Evolutionary conservation across 2,888 invertebrate genomes (phyloP).

Genomic region (Tuberolachnus salignus): DNA sequence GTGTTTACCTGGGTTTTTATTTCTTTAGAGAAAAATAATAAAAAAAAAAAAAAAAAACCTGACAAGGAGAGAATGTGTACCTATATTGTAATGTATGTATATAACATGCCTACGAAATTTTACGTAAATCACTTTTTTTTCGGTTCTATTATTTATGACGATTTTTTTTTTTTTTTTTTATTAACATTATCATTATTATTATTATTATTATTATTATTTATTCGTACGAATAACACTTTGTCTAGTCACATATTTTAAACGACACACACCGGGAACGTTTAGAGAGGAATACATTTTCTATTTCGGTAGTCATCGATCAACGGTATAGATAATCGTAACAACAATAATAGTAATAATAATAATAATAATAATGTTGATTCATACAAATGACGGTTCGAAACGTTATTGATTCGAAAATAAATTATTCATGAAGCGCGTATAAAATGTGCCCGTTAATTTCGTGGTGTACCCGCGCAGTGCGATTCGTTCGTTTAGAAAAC

Average conservation of each 20-base stretch:
- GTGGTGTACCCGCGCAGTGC: slow-evolving; percentile 15
- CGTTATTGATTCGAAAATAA: slow-evolving; percentile 46
- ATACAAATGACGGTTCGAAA: slow-evolving; percentile 31
- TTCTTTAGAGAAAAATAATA: no score
- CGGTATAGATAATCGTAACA: neutral
- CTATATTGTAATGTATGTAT: neutral
- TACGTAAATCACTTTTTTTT: slow-evolving; percentile 20
- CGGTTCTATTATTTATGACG: slow-evolving; percentile 15
- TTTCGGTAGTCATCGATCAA: slow-evolving; percentile 43
- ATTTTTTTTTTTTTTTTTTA: no score
- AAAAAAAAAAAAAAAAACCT: no score
- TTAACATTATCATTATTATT: no score
- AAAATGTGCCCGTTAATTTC: slow-evolving; percentile 48
- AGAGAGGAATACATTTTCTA: slow-evolving; percentile 31
- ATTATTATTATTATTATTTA: slow-evolving; percentile 4
- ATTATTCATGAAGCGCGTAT: slow-evolving; percentile 48
- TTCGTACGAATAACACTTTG: slow-evolving; percentile 20
- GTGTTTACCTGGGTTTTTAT: no score
- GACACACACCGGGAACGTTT: neutral
- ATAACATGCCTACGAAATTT: neutral
- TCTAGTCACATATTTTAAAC: slow-evolving; percentile 42
- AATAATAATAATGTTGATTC: slow-evolving; percentile 24
- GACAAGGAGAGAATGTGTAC: no score
- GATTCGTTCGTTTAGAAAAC: slow-evolving; percentile 27
- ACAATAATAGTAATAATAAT: slow-evolving; percentile 17